Base-by-base conservation (phyloP, 2,113 vertebrate genomes). In the Hippocampus barbouri region DNA sequence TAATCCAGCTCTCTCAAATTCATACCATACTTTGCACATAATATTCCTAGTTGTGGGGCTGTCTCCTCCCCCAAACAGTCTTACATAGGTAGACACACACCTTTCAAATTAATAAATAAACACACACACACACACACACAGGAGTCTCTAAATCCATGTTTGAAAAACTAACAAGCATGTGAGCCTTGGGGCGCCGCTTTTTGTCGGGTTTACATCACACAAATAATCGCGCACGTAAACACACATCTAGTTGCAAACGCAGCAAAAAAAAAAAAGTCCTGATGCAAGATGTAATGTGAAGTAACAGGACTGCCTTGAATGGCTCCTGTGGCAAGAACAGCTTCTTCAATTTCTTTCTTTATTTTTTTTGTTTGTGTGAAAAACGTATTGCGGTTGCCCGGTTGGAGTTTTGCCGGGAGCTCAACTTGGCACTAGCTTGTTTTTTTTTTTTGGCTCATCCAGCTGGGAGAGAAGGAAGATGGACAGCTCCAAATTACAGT, bases 151-250 rank as follows among this genome's bases (percentile, higher is more conserved):
- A 38, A 63, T n/a, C 60, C 75, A 47, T 68, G 77, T 82, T 83
- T 84, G 75, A 71, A 75, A 84, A 83, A 70, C 81, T 85, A 85
- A 88, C 84, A 86, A 88, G 85, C 77, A 82, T 67, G 75, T 3
- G 1, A 69, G 79, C 82, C 87, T 86, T 70, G 74, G 30, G 79
- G 85, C 74, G n/a, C 81, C 41, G 77, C 67, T 69, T 83, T 86
- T 84, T 57, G 72, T 87, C 79, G 51, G 62, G 66, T 81, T 86
- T 67, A 76, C 78, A 79, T 84, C 70, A 83, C 79, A 72, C 79
- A 72, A 68, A 84, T 56, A 70, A 74, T 66, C 61, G 25, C 2
- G 65, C 8, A 11, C 76, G 47, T 23, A 27, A 57, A 38, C 67
- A 72, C 56, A 10, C 73, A 86, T 77, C 77, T 79, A 79, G 67